phyloP scores from a whole-genome alignment of 2,888 invertebrate species.

The Leptinotarsa tumamoca region DNA sequence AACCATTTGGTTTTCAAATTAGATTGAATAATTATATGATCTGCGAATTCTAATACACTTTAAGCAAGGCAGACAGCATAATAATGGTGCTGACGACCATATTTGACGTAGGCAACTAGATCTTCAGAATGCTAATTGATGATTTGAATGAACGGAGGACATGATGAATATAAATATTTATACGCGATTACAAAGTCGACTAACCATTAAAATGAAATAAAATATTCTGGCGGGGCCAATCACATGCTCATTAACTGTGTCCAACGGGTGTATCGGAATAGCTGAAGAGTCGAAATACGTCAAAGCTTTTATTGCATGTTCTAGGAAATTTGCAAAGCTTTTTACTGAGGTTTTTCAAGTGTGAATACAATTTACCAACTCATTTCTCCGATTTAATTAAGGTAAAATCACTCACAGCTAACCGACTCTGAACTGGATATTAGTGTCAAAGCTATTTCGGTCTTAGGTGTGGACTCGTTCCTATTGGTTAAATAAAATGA shows the following conservation, averaged over 20 bases:
- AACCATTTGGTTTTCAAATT: neutral
- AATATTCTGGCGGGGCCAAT: neutral
- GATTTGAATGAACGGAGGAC: neutral
- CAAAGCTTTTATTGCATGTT: neutral
- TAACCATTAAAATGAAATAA: neutral
- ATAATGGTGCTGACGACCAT: neutral
- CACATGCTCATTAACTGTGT: too few relatives aligned
- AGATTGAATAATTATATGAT: neutral
- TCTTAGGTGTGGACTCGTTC: too few relatives aligned
- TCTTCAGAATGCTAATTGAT: neutral
- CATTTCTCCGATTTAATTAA: too few relatives aligned
- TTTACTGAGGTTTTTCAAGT: too few relatives aligned
- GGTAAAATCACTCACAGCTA: too few relatives aligned
- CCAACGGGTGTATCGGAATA: neutral
- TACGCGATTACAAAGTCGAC: neutral
- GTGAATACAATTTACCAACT: too few relatives aligned
- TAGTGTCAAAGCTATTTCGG: too few relatives aligned
- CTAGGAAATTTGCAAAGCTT: neutral
- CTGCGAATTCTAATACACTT: neutral
- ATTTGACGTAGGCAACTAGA: neutral
- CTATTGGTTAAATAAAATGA: too few relatives aligned
- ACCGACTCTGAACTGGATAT: too few relatives aligned
- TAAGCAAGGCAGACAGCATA: neutral
- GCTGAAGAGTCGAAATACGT: neutral
- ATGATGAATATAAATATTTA: neutral